phyloP scores from a whole-genome alignment of 1,140 invertebrate species.

The Oryzaephilus surinamensis region DNA sequence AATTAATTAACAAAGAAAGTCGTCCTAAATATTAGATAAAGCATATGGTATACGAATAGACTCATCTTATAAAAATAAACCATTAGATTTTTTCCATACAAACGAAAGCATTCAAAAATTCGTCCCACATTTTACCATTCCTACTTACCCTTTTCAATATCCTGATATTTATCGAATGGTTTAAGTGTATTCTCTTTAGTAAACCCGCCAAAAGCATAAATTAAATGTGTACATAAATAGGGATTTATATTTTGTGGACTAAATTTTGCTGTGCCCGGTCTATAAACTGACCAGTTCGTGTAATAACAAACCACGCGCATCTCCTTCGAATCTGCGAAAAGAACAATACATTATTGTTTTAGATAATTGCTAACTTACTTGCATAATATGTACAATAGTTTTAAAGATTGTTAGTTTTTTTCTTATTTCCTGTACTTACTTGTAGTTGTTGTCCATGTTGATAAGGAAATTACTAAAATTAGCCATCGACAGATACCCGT shows the following conservation, averaged over 20 bases:
- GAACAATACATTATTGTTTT: constrained; percentile 5
- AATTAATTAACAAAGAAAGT: too few species aligned
- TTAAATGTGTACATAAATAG: constrained; percentile 88
- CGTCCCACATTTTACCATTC: too few species aligned
- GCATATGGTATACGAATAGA: too few species aligned
- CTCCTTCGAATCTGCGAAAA: constrained; percentile 40
- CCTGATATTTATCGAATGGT: constrained; percentile 90
- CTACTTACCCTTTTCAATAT: constrained; percentile 80
- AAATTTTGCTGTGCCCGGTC: constrained; percentile 80
- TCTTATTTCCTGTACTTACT: constrained; percentile 15
- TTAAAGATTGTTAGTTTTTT: background rate
- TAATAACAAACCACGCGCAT: constrained; percentile 82
- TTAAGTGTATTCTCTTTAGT: constrained; percentile 82
- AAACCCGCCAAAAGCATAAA: constrained; percentile 89
- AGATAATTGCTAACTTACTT: background rate
- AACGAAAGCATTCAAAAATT: too few species aligned
- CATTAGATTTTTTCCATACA: too few species aligned
- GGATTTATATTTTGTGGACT: constrained; percentile 92
- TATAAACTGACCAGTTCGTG: constrained; percentile 89
- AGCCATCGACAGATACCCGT: constrained; percentile 26
- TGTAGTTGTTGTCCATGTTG: constrained; percentile 22
- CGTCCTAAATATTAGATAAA: too few species aligned
- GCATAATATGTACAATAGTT: constrained; percentile 3
- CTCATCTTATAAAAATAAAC: too few species aligned
- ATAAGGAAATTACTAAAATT: constrained; percentile 21